These are phyloP conservation scores for Rapana venosa DNA, from an alignment of 2,888 invertebrate species.

Conservation along the genomic window DNA sequence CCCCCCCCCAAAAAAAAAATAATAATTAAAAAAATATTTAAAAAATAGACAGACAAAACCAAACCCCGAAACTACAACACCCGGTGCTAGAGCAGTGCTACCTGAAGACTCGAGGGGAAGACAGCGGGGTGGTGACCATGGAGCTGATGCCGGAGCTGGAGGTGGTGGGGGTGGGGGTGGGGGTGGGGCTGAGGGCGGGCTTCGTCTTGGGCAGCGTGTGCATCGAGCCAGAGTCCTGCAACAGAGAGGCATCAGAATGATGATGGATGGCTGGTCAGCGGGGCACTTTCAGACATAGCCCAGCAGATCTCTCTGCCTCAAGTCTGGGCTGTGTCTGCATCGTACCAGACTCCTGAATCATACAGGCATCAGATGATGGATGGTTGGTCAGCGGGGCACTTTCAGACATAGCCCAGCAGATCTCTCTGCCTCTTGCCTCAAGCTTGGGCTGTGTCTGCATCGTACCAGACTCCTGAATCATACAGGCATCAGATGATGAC, in stretches of 20 bases:
- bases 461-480: background rate
- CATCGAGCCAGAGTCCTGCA: background rate
- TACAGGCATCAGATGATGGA: background rate
- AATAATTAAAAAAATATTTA: too few species aligned
- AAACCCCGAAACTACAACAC: too few species aligned
- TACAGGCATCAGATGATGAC: background rate
- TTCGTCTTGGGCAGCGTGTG: background rate
- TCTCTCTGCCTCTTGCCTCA: too few species aligned
- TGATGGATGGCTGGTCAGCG: too few species aligned
- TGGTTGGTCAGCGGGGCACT: too few species aligned
- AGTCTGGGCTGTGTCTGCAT: background rate
- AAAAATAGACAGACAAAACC: too few species aligned
- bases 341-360: background rate
- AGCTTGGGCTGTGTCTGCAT: background rate
- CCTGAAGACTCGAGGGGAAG: conserved; percentile 69
- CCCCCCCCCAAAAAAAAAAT: too few species aligned
- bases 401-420: too few species aligned
- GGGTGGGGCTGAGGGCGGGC: background rate
- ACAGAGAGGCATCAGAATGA: background rate
- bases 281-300: too few species aligned
- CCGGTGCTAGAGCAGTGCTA: too few species aligned
- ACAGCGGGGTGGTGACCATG: conserved; percentile 1
- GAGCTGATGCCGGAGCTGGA: conserved; percentile 19
- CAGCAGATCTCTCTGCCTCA: too few species aligned
- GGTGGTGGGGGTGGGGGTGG: background rate